Percentiles rank a stretch among this genome's conserved stretches.
These are phyloP conservation scores for Adineta ricciae DNA, from an alignment of 2,888 invertebrate species.

Conservation along the genomic window DNA sequence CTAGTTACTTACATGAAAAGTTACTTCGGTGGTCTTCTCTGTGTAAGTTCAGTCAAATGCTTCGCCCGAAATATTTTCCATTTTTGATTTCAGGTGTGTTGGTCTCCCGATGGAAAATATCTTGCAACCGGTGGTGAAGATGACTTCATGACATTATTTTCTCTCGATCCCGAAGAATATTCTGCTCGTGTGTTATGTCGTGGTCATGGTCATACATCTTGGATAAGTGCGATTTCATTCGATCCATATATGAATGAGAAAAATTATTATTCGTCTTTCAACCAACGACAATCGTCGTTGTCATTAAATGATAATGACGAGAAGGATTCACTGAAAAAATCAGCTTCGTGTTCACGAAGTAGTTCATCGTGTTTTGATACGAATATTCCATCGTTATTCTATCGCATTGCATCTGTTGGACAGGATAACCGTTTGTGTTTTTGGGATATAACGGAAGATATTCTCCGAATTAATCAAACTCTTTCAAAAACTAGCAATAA, in stretches of 20 bases:
- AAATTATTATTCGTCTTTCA: conserved; percentile 55
- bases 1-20: conserved; percentile 77
- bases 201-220: conserved; percentile 90
- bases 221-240: conserved; percentile 93
- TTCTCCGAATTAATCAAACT: conserved; percentile 55
- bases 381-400: conserved; percentile 19
- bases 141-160: conserved; percentile 94
- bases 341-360: neutral
- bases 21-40: conserved; percentile 92
- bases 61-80: neutral
- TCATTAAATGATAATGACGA: conserved; percentile 44
- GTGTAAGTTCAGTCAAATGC: conserved; percentile 55
- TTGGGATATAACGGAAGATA: conserved; percentile 95
- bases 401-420: conserved; percentile 76
- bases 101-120: conserved; percentile 91
- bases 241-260: conserved; percentile 40
- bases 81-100: conserved; percentile 55
- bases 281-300: neutral
- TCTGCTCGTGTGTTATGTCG: conserved; percentile 85
- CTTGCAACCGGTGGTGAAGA: conserved; percentile 90
- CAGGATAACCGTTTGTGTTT: conserved; percentile 94
- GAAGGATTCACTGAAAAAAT: conserved; percentile 36
- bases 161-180: conserved; percentile 54
- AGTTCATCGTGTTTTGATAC: neutral
- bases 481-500: neutral